Percentiles rank a stretch among this genome's conserved stretches.
Conservation (phyloP, 2,888 invertebrate genomes). For the Siphlonurus alternatus region DNA sequence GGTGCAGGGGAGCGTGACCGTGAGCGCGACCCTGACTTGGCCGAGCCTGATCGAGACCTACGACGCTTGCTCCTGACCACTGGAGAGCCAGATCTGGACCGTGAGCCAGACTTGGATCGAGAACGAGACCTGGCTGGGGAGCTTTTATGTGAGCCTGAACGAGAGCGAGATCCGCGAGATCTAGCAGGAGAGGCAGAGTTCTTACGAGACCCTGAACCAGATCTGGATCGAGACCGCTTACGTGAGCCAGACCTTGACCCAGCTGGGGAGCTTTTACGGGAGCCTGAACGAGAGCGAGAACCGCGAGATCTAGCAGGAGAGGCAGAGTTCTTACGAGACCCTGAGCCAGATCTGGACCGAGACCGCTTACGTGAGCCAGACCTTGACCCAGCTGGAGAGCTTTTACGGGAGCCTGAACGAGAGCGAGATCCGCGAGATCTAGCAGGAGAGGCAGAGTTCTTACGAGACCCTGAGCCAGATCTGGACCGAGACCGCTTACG, state of each 20-base stretch:
- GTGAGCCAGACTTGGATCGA: conserved; percentile 11
- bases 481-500: conserved; percentile 8
- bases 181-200: conserved; percentile 5
- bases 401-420: not conserved
- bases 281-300: conserved; percentile 7
- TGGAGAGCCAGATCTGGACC: conserved; percentile 12
- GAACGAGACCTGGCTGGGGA: conserved; percentile 15
- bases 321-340: conserved; percentile 7
- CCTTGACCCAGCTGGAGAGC: conserved; percentile 10
- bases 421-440: conserved; percentile 10
- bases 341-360: conserved; percentile 10
- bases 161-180: conserved; percentile 11
- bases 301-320: conserved; percentile 11
- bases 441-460: no score
- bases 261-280: conserved; percentile 5
- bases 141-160: conserved; percentile 16
- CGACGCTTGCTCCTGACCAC: not conserved
- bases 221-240: conserved; percentile 15
- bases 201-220: conserved; percentile 13
- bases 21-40: no score
- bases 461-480: conserved; percentile 10
- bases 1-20: conserved; percentile 5
- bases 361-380: conserved; percentile 12
- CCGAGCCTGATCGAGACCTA: conserved; percentile 7
- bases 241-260: conserved; percentile 6